Evolutionary conservation across 1,140 invertebrate genomes (phyloP).

Genomic region (Rhizoglyphus robini): DNA sequence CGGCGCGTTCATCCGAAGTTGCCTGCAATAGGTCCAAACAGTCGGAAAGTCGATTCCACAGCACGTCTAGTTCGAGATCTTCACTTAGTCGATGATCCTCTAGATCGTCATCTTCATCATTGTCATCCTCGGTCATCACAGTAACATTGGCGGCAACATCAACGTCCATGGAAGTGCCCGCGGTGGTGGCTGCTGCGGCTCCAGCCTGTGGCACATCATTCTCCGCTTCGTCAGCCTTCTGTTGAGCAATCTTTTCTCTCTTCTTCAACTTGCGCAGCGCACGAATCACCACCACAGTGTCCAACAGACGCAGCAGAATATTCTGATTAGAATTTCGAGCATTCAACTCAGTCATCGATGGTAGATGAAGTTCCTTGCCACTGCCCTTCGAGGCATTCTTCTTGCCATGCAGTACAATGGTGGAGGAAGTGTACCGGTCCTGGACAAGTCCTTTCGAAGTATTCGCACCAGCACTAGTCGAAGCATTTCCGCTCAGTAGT

Average conservation of each 20-base stretch:
- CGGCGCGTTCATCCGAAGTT: constrained; percentile 76
- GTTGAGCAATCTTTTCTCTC: neutral
- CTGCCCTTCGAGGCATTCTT: too few species aligned
- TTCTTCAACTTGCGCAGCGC: constrained; percentile 33
- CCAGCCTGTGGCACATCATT: neutral
- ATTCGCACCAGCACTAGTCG: constrained; percentile 20
- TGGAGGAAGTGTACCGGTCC: constrained; percentile 52
- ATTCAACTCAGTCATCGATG: constrained; percentile 70
- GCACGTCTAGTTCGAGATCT: constrained; percentile 50
- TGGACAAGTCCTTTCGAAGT: constrained; percentile 20
- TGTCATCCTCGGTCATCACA: too few species aligned
- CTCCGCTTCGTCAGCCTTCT: neutral
- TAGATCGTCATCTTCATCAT: neutral
- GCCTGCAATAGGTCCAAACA: constrained; percentile 67
- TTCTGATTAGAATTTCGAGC: constrained; percentile 73
- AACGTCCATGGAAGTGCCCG: constrained; percentile 15
- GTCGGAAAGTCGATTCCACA: constrained; percentile 67
- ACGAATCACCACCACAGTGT: constrained; percentile 72
- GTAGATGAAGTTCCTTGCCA: constrained; percentile 65
- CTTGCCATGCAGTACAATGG: constrained; percentile 54
- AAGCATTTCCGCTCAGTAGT: constrained; percentile 28
- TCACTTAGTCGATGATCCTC: constrained; percentile 44
- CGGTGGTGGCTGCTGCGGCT: neutral
- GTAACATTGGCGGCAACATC: too few species aligned
- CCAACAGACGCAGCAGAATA: constrained; percentile 68